Evolutionary conservation across 2,113 vertebrate species (phyloP).

Genomic region (Bos indicus): DNA sequence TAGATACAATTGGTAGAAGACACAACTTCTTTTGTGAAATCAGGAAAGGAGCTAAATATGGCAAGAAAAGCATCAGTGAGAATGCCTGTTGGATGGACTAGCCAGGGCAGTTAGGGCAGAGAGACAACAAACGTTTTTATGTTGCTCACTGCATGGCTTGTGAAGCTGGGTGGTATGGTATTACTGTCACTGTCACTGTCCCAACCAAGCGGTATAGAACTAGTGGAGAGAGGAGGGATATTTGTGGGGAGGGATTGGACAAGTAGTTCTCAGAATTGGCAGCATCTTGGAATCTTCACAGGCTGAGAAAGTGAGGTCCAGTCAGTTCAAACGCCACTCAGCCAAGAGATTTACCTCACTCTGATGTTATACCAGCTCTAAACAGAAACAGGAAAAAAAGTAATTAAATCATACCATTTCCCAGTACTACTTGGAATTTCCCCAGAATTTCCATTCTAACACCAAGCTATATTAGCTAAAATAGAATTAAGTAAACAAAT

Average conservation of each 20-base stretch:
- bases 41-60: background rate
- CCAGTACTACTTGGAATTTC: background rate
- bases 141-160: background rate
- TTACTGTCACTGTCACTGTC: background rate
- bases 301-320: background rate
- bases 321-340: background rate
- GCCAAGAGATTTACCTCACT: background rate
- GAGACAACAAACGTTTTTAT: background rate
- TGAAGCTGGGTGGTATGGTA: background rate
- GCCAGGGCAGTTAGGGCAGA: background rate
- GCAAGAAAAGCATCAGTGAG: background rate
- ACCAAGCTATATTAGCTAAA: background rate
- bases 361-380: background rate
- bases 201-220: background rate
- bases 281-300: background rate
- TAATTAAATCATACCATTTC: background rate
- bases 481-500: background rate
- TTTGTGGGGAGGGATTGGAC: background rate
- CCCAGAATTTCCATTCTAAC: background rate
- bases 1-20: background rate
- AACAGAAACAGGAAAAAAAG: conserved; percentile 14
- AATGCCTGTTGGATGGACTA: background rate
- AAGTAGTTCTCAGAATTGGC: background rate
- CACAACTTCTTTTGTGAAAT: background rate
- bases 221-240: background rate